Base-by-base conservation (phyloP, 2,888 invertebrate genomes). In the Drosophila borborema region DNA sequence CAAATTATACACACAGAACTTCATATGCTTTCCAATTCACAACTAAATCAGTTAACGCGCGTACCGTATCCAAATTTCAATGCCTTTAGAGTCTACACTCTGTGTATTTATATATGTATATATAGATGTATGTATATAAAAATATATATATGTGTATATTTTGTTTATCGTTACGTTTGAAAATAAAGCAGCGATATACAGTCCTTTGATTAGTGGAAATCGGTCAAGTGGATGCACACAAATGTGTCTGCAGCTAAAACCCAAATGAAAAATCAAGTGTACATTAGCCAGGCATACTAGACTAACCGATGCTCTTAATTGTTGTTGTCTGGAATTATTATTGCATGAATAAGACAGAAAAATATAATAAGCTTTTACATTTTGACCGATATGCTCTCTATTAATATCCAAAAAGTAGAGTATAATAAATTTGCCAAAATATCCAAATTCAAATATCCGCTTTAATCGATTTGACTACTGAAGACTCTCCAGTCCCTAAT, bases 211-310 rank as follows among this genome's bases (percentile, higher is more conserved):
- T 20, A 45, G 40, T 59, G 63, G 67, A 86, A 83, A 74, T 89
- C 84, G 89, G 89, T 85, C 89, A 85, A 85, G 87, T 83, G 66
- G 70, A 69, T 65, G 72, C 58, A 49, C 65, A 40, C 49, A 58
- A 45, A 46, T 63, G 53, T 75, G 55, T 46, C 23, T 48, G 62
- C 56, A 53, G 20, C 23, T 56, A n/a, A 51, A 67, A 28, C 36
- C 36, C 38, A 18, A 54, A 41, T 23, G n/a, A n/a, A 23, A n/a
- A 40, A 40, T 36, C 34, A 53, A 38, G 36, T 18, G 20, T 38
- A 16, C 34, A 7, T 34, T 2, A 9, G 38, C 38, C 36, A 23
- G 2, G 18, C 8, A 2, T 53, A 34, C 5, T 8, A 20, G 38
- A 38, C 53, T 16, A 12, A 38, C 14, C 7, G 9, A 23, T 20